Conservation (phyloP, 2,113 vertebrate species). For the Entomyzon cyanotis region DNA sequence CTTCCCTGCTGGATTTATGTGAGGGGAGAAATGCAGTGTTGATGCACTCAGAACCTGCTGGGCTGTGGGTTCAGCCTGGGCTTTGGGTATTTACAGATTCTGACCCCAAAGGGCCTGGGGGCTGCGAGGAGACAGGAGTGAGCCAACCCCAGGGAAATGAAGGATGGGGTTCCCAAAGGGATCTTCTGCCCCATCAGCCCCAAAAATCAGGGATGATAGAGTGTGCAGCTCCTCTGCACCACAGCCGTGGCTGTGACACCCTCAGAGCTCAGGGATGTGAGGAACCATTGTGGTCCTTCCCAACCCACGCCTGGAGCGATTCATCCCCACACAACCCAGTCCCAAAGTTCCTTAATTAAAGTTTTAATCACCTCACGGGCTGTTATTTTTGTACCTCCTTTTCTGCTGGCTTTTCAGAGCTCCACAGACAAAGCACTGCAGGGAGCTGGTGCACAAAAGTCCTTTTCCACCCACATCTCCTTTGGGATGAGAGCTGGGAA, state of each 20-base stretch:
- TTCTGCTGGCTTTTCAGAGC: not conserved
- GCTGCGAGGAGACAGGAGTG: not conserved
- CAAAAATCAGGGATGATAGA: not conserved
- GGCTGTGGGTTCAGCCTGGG: rapidly evolving
- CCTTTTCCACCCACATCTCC: not conserved
- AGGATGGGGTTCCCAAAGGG: not conserved
- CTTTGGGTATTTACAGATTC: not conserved
- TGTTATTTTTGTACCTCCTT: not conserved
- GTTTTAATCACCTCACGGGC: not conserved
- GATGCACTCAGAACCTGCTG: not conserved
- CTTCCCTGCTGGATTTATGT: not conserved
- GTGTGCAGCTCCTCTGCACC: not conserved
- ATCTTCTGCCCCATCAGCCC: not conserved
- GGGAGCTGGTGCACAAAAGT: not conserved
- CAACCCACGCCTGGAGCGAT: rapidly evolving
- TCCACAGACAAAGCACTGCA: not conserved
- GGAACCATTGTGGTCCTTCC: not conserved
- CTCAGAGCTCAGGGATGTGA: not conserved
- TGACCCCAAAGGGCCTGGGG: not conserved
- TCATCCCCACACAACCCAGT: not conserved
- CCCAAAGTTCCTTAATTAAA: not conserved
- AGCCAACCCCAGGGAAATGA: not conserved
- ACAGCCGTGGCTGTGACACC: not conserved
- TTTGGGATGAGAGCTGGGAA: not conserved
- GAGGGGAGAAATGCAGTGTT: not conserved